Evolutionary conservation across 2,797 vertebrate species (phyloP).

Genomic region (Leuciscus waleckii): DNA sequence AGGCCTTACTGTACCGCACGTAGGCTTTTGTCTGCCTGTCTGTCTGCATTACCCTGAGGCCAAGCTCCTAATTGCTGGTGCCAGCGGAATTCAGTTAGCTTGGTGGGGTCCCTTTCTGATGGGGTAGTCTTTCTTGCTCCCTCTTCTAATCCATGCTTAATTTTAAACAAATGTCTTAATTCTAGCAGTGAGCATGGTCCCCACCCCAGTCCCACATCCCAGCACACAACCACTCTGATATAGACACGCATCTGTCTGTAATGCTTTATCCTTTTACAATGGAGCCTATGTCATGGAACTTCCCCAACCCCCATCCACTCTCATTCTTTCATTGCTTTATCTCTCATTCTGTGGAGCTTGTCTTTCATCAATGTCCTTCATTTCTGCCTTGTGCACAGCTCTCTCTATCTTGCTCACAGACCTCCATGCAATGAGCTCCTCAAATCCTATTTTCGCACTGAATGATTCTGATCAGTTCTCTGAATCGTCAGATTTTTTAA

Average conservation of each 20-base stretch:
- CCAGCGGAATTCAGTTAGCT: constrained; percentile 62
- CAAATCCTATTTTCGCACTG: not conserved
- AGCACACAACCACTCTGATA: constrained; percentile 7
- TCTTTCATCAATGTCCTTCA: constrained; percentile 62
- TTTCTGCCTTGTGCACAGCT: constrained; percentile 30
- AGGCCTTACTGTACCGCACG: constrained; percentile 61
- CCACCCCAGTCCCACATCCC: not conserved
- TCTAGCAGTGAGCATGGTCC: constrained; percentile 62
- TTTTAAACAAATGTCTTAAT: constrained; percentile 71
- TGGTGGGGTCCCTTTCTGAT: constrained; percentile 60
- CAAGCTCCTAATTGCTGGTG: constrained; percentile 78
- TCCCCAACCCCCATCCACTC: constrained; percentile 38
- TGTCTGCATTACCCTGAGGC: constrained; percentile 75
- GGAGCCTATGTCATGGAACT: constrained; percentile 50
- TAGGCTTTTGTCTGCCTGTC: constrained; percentile 79
- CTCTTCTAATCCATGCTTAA: constrained; percentile 55
- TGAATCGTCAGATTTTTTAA: not conserved
- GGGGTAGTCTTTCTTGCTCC: constrained; percentile 52
- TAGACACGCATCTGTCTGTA: constrained; percentile 43
- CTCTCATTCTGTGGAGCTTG: constrained; percentile 48
- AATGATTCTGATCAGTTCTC: constrained; percentile 1
- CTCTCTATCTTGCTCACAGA: not conserved
- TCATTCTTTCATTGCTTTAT: constrained; percentile 43
- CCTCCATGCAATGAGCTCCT: constrained; percentile 17
- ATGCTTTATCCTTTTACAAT: constrained; percentile 54